Evolutionary conservation across 37 sponge, comb jelly and placozoan species (phyloP).

Genomic region (Aphrocallistes beatrix): DNA sequence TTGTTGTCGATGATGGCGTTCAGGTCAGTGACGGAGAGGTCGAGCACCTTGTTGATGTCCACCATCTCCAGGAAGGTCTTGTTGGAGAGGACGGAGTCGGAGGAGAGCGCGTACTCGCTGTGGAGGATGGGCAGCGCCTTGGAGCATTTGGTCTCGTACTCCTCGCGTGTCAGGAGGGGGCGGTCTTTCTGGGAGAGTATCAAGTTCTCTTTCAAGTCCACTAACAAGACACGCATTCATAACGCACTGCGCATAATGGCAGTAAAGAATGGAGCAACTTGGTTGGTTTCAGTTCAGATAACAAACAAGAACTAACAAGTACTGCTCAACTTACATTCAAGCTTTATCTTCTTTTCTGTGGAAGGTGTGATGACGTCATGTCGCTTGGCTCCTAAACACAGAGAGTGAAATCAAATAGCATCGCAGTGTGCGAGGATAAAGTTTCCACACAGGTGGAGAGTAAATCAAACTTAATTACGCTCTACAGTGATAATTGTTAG

Average conservation of each 20-base stretch:
- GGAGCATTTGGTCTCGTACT: background rate
- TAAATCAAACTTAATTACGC: too few relatives aligned
- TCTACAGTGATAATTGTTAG: too few relatives aligned
- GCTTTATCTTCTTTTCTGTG: constrained; percentile 11
- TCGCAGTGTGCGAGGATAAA: too few relatives aligned
- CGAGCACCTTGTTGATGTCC: background rate
- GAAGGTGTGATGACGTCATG: background rate
- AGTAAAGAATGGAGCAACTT: too few relatives aligned
- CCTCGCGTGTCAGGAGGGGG: background rate
- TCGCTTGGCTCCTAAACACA: background rate
- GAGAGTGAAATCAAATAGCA: background rate
- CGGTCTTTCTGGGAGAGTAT: background rate
- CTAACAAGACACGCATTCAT: background rate
- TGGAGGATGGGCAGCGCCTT: background rate
- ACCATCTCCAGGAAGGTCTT: background rate
- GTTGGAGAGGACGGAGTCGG: background rate
- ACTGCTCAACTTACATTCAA: background rate
- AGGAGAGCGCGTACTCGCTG: background rate
- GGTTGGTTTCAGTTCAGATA: too few relatives aligned
- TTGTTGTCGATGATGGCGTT: background rate
- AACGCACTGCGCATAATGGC: background rate
- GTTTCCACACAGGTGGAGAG: too few relatives aligned
- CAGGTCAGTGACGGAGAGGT: background rate
- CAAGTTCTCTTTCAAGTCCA: background rate
- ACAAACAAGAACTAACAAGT: too few relatives aligned